Conservation (phyloP, 2,888 invertebrate genomes). For the Tipula confusa region DNA sequence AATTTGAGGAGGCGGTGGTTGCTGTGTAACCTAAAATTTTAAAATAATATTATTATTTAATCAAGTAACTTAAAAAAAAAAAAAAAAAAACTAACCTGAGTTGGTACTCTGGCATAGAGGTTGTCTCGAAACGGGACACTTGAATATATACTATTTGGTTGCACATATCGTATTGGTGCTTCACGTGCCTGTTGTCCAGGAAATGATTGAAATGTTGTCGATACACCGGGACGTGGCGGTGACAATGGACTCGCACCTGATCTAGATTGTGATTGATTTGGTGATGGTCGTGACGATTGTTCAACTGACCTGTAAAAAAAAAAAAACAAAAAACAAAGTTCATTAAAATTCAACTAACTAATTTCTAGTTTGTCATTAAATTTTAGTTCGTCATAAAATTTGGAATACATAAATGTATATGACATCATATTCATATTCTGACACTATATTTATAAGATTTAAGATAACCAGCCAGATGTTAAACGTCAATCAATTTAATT, state of each 20-base stretch:
- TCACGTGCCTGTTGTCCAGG: constrained; percentile 46
- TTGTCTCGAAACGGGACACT: constrained; percentile 41
- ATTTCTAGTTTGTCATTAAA: no score
- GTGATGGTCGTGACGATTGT: constrained; percentile 43
- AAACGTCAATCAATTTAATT: no score
- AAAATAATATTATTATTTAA: background rate
- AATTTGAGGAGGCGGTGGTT: constrained; percentile 42
- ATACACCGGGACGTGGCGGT: constrained; percentile 47
- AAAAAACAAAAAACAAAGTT: background rate
- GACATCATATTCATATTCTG: no score
- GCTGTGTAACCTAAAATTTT: constrained; percentile 26
- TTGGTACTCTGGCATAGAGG: constrained; percentile 47
- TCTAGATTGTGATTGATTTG: constrained; percentile 44
- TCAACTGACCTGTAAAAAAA: constrained; percentile 45
- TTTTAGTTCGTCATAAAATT: no score
- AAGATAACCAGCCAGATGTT: no score
- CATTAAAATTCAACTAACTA: no score
- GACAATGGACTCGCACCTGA: constrained; percentile 50
- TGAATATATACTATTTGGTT: constrained; percentile 45
- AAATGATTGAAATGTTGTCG: constrained; percentile 46
- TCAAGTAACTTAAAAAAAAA: no score
- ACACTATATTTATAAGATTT: no score
- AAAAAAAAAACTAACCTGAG: background rate
- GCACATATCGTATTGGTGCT: constrained; percentile 48
- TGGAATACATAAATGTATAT: no score